phyloP scores from a whole-genome alignment of 2,113 vertebrate species.

The Paracyprichromis sp. region DNA sequence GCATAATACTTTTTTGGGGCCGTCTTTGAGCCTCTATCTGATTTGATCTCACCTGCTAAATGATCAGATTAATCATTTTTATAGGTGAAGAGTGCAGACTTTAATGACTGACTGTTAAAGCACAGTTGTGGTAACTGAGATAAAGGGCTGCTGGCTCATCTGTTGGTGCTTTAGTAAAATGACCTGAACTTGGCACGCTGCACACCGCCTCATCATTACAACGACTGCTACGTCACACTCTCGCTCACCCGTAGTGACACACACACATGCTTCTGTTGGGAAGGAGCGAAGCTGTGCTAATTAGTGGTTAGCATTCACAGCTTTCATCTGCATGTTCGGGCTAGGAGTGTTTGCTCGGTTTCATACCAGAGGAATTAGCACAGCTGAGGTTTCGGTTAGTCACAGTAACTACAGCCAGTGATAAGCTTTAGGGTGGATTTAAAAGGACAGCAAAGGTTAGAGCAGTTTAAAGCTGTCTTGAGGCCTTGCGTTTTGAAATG shows the following conservation, averaged over 20 bases:
- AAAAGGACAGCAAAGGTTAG: constrained; percentile 24
- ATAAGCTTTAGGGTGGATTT: constrained; percentile 29
- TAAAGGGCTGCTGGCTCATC: constrained; percentile 26
- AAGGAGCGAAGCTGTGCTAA: constrained; percentile 25
- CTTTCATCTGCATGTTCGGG: constrained; percentile 48
- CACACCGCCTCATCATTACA: background rate
- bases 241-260: background rate
- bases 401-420: constrained; percentile 32
- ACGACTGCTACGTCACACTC: constrained; percentile 12
- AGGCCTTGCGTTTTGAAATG: constrained; percentile 19
- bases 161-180: background rate
- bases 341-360: constrained; percentile 18
- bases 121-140: constrained; percentile 3
- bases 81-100: background rate
- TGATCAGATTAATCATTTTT: background rate
- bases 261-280: constrained; percentile 15
- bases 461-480: constrained; percentile 4
- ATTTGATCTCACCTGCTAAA: background rate
- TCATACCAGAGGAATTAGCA: constrained; percentile 49
- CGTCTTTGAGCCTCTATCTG: background rate
- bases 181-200: constrained; percentile 25
- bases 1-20: background rate
- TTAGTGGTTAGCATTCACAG: constrained; percentile 39
- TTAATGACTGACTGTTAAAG: background rate
- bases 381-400: constrained; percentile 37